phyloP scores from a whole-genome alignment of 2,888 invertebrate species.

The Netelia fuscicornis region DNA sequence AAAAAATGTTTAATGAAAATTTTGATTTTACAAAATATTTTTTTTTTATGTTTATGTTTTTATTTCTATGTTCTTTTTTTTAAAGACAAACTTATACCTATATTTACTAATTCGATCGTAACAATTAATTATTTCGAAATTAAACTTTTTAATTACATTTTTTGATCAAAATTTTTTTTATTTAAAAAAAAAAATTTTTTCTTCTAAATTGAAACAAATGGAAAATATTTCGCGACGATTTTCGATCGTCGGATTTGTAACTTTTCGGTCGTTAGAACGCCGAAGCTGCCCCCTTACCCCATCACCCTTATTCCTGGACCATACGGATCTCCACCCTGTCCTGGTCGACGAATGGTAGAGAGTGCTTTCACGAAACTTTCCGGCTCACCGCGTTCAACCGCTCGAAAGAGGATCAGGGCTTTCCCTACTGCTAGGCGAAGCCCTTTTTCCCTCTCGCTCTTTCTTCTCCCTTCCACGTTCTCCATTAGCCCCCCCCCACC shows the following conservation, averaged over 20 bases:
- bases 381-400: constrained; percentile 62
- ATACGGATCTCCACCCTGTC: not conserved
- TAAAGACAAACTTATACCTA: not conserved
- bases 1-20: too few species aligned
- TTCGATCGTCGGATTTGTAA: constrained; percentile 42
- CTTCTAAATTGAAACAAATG: too few species aligned
- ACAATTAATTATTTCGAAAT: not conserved
- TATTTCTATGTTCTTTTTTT: not conserved
- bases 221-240: constrained; percentile 32
- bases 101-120: not conserved
- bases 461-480: not conserved
- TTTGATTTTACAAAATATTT: not conserved
- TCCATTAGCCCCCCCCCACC: not conserved
- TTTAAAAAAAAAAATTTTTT: too few species aligned
- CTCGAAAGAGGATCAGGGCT: constrained; percentile 68
- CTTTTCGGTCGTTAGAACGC: constrained; percentile 9
- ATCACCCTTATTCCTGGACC: not conserved
- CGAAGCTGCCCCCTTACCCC: not conserved
- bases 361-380: constrained; percentile 66
- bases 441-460: constrained; percentile 41
- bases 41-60: not conserved
- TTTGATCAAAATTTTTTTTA: not conserved
- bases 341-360: constrained; percentile 42
- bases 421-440: constrained; percentile 46
- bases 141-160: not conserved